Evolutionary conservation across 53 echinoderm and acorn worm genomes (phyloP), one percentile per base, ranked within the genome.

Genomic region (Luidia sarsii): DNA sequence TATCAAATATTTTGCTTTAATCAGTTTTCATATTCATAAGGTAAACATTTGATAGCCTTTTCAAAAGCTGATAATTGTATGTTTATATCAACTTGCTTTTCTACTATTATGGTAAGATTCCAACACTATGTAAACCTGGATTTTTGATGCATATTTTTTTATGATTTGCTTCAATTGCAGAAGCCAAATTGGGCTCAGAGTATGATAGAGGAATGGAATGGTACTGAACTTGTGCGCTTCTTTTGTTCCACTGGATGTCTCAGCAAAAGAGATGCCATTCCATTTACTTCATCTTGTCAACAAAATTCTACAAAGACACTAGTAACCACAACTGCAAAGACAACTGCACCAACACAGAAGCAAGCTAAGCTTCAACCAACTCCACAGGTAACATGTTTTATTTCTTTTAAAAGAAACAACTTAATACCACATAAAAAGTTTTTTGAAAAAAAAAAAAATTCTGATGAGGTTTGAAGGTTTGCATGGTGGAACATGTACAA

Each of bases 211-310:
- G 84, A 84, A 54, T 50, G 72, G 51, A 64, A 64, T 20, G 63
- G 72, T 8, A 63, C 84, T 20, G 84, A 73, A 15, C 72, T 62
- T 36, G 80, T 80, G 5, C 60, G 68, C 15, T 80, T 86, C 48
- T 86, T 86, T 50, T 86, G 87, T 48, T 80, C 80, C 38, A 67
- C 80, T 16, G 48, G 52, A 3, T 86, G 87, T 49, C 61, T 86
- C 14, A 36, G 46, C 67, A 41, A 79, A 48, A 51, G 57, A 23
- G 57, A 87, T 35, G 31, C 65, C 51, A 73, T 51, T 3, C 65
- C 79, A 8, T 54, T 77, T 34, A 74, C 64, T 8, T 5, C 27
- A 0, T 13, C 23, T 14, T 24, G 50, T 22, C 57, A 36, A 41
- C 64, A 52, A n/a, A 32, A 16, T 43, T 15, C 45, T 8, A 43